Evolutionary conservation across 2,797 vertebrate genomes (phyloP), one percentile per base, ranked within the genome.

Genomic region (Limnodromus scolopaceus): DNA sequence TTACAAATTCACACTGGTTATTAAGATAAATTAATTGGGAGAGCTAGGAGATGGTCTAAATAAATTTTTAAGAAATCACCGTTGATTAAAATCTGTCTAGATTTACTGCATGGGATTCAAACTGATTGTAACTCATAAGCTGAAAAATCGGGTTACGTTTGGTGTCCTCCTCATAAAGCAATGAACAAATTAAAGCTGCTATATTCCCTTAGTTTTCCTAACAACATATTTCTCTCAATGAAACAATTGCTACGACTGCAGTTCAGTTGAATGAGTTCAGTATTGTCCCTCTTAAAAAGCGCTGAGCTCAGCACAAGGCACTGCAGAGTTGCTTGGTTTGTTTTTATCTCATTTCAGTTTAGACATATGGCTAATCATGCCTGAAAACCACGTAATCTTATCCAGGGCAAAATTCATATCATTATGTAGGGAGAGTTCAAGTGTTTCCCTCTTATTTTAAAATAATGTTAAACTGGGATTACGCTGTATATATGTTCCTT

Each of bases 301-400:
- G 16, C 88, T 91, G 89, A 92, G 92, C 91, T 96, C 88, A 94
- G 88, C 94, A 91, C 63, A 27, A 36, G 58, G 70, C 20, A 0
- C 86, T 55, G 58, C 58, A 12, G 27, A 93, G n/a, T 82, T 74
- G 55, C 84, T 78, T 30, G 74, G 30, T 89, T 95, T 96, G 94
- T 53, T 96, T 97, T 96, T 80, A 75, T 95, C 92, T 96, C 38
- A 7, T 89, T 96, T 91, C 91, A 54, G 93, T 96, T 96, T 95
- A 96, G 93, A 94, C 96, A 94, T 95, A 89, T 93, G 92, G 93
- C 77, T 96, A 97, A 96, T 96, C 93, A 68, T 92, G 95, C 96
- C 93, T 96, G 93, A 96, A 97, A 95, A 91, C 93, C 89, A 49
- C 5, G 5, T 96, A 93, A 97, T 96, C 93, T 94, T 77, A 97